Percentiles rank a stretch among this genome's conserved stretches.
These are phyloP conservation scores for Eulacestoma nigropectus DNA, from an alignment of 2,113 vertebrate genomes.

Conservation along the genomic window DNA sequence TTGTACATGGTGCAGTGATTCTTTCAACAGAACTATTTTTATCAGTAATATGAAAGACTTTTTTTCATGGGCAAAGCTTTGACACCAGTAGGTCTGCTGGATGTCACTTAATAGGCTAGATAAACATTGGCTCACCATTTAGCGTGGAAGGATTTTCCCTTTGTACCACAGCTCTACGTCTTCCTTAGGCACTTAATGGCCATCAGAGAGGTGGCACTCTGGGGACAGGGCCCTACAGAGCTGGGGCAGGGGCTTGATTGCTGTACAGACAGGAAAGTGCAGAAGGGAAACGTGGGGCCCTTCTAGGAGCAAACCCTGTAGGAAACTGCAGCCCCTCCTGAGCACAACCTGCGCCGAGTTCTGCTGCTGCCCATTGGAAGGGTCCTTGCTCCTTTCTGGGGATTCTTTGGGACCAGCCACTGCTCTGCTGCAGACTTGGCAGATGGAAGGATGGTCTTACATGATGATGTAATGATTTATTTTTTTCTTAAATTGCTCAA, in stretches of 20 bases:
- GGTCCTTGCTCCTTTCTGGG: not conserved
- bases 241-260: not conserved
- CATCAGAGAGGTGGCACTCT: not conserved
- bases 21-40: slow-evolving; percentile 51
- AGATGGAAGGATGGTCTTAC: not conserved
- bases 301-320: not conserved
- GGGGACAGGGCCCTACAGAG: not conserved
- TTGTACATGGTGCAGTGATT: not conserved
- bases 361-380: accelerated
- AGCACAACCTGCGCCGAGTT: not conserved
- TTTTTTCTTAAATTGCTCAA: not conserved
- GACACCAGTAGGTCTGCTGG: slow-evolving; percentile 49
- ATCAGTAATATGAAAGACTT: slow-evolving; percentile 40
- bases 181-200: not conserved
- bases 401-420: not conserved
- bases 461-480: not conserved
- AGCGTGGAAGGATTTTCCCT: slow-evolving; percentile 8
- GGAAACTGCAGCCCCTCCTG: not conserved
- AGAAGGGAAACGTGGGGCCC: not conserved
- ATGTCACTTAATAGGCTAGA: slow-evolving; percentile 49
- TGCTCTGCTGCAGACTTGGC: not conserved
- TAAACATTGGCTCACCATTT: slow-evolving; percentile 28
- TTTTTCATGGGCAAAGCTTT: slow-evolving; percentile 52
- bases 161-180: not conserved
- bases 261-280: not conserved